Evolutionary conservation across 2,888 invertebrate genomes (phyloP), one percentile per base, ranked within the genome.

Genomic region (Eilema sororculum): DNA sequence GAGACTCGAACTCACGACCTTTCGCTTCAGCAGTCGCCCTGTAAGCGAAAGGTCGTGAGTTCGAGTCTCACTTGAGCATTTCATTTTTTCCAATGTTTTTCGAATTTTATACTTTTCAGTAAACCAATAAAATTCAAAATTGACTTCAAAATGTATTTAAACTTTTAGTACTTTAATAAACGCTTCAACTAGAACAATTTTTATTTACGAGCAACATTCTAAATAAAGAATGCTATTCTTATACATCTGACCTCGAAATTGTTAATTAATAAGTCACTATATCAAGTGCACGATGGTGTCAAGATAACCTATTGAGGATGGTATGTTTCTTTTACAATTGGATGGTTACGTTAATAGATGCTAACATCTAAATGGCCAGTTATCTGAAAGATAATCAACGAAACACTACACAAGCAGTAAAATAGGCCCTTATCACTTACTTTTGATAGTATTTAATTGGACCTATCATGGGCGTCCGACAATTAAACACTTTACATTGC

Each of bases 331-430:
- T 63, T 60, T 28, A 76, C 65, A 69, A 77, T 73, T 73, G 67
- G 72, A 80, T 65, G 73, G 73, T 60, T 71, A 58, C 63, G 46
- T 65, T 71, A 72, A 72, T 74, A 72, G 75, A 69, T 24, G 56
- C 60, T 59, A 37, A 63, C 68, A 67, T 68, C 58, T 61, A 59
- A n/a, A 72, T 73, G 70, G 60, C 52, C 63, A 59, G 10, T 24
- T 69, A 58, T 70, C 65, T 66, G 30, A 46, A 61, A 57, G 57
- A 64, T 57, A 61, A 74, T 61, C 61, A 68, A 69, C 61, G 65
- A 65, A 65, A 59, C 56, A 20, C 64, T 30, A 58, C 41, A 46
- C 46, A 46, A 20, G 46, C 6, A 46, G 24, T 28, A 62, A 20
- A 61, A 46, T 66, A 52, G 61, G 22, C 25, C 13, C 24, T 62